Evolutionary conservation across 2,797 vertebrate species (phyloP), one percentile per base, ranked within the genome.

Genomic region (Vespertilio murinus): DNA sequence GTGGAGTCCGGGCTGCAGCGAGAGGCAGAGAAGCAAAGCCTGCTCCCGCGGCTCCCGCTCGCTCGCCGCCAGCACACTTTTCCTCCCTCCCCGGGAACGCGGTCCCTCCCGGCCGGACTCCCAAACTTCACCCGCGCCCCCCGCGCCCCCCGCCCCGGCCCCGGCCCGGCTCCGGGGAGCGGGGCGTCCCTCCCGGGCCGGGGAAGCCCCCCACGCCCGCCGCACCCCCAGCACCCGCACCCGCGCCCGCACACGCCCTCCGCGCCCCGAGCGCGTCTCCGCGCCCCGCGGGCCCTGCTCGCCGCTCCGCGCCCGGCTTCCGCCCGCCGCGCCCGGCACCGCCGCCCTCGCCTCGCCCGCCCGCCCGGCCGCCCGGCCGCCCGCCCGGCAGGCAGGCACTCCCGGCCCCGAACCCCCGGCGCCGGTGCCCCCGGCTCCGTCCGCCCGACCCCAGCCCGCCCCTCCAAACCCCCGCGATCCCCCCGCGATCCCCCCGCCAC

Each of bases 161-260:
- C 78, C 20, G 3, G 52, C 84, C 38, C 12, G 0, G 80, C 64
- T 13, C 33, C n/a, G n/a, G n/a, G 1, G 12, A 45, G 0, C 2
- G n/a, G 65, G 45, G 45, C n/a, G n/a, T n/a, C n/a, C n/a, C 49
- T 22, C 28, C 56, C 25, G 56, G 56, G 8, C 33, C 0, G 45
- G 45, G 33, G 74, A 22, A 81, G 71, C 78, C 95, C 67, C 67
- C 23, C 54, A 82, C 86, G 91, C 92, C 93, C 86, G 71, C 71
- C 94, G 49, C n/a, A 67, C 56, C 33, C 59, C 84, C 89, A 89
- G 28, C 91, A 64, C 90, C n/a, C n/a, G n/a, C n/a, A n/a, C n/a
- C n/a, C n/a, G n/a, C n/a, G n/a, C n/a, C 94, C 91, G 93, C 95
- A 94, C 96, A 92, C 90, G 74, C 96, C 95, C 96, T 95, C 89